Evolutionary conservation across 1,140 invertebrate species (phyloP), one percentile per base, ranked within the genome.

Genomic region (Catajapyx aquilonaris): DNA sequence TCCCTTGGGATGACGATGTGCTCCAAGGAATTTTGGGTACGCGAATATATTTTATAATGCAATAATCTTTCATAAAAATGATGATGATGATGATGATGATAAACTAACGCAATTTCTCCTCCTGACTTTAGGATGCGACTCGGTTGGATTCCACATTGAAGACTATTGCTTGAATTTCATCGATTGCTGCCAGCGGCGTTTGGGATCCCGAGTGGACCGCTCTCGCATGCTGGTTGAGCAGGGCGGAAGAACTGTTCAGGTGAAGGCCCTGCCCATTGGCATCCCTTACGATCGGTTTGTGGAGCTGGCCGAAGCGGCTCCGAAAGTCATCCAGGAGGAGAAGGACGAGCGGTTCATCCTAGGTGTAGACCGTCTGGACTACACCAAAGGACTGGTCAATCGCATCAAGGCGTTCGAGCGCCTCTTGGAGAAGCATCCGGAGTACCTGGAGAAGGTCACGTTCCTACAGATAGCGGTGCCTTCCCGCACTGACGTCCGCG

Each of bases 91-190:
- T n/a, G n/a, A n/a, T n/a, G 40, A 80, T 86, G 65, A 58, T 86
- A 21, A 75, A 70, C 71, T 53, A 62, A 50, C 52, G 18, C n/a
- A 23, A 20, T 20, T 18, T 23, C 13, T 38, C 32, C 13, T 30
- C 16, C 20, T 25, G 17, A 33, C 39, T 41, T 16, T 30, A 52
- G 55, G 52, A 5, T 59, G 55, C 40, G 58, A 61, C 41, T 45
- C 59, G 34, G 53, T 61, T 18, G 59, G 58, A n/a, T 61, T 61
- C 43, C 59, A 61, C 38, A 53, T 59, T 37, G 54, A 60, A 20
- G 55, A 57, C 35, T 60, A 61, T 42, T 56, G 55, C 32, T 40
- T 53, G 9, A 59, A 60, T 41, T 61, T 61, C 42, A 48, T 61
- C 34, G 59, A 61, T 39, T 60, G 55, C 40, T 57, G 55, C 38